These are phyloP conservation scores for Trichechus manatus DNA, from an alignment of 2,113 vertebrate species.

Conservation along the genomic window DNA sequence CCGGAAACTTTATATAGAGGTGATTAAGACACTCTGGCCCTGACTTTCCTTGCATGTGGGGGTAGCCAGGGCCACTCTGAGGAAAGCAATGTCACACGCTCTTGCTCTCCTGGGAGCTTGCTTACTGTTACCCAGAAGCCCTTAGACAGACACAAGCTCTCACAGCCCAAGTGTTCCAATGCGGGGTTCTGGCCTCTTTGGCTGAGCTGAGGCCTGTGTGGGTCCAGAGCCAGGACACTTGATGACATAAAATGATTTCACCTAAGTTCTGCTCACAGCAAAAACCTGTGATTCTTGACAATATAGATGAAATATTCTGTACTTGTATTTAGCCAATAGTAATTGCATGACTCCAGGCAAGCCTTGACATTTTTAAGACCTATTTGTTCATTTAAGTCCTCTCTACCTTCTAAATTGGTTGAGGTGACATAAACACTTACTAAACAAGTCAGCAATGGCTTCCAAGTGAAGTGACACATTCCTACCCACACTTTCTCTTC, in stretches of 20 bases:
- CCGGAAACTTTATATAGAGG: not conserved
- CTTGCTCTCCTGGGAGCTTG: no score
- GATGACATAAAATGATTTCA: not conserved
- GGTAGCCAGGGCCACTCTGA: not conserved
- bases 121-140: not conserved
- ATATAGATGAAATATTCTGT: not conserved
- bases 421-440: not conserved
- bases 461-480: not conserved
- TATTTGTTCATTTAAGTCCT: not conserved
- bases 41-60: not conserved
- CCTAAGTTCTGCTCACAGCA: not conserved
- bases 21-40: not conserved
- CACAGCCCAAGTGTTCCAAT: no score
- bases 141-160: not conserved
- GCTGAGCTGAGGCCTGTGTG: not conserved
- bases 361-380: not conserved
- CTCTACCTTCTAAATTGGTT: not conserved
- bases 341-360: not conserved
- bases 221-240: not conserved
- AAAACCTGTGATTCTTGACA: not conserved
- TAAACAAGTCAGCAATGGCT: not conserved
- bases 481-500: not conserved
- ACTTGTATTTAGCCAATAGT: not conserved
- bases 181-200: no score
- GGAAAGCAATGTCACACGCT: not conserved